phyloP scores from a whole-genome alignment of 2,888 invertebrate genomes.

The Pandemis cinnamomeana region DNA sequence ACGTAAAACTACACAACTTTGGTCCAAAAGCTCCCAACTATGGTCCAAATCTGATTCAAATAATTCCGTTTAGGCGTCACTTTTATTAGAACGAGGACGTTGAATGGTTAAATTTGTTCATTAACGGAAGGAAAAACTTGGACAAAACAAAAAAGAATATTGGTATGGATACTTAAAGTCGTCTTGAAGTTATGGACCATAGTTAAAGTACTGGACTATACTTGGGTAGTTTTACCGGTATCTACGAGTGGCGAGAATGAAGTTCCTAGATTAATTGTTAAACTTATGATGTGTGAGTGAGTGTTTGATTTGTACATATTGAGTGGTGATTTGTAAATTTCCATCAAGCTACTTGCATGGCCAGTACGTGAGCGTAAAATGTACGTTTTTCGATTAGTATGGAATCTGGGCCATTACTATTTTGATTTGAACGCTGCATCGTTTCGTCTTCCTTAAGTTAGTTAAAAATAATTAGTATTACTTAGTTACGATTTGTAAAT shows the following conservation, averaged over 20 bases:
- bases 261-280: slow-evolving; percentile 31
- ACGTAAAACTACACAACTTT: no score
- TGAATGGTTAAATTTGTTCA: no score
- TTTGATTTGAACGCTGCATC: slow-evolving; percentile 20
- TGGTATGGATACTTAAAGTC: no score
- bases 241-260: slow-evolving; percentile 56
- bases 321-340: slow-evolving; percentile 32
- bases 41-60: no score
- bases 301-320: slow-evolving; percentile 23
- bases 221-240: no score
- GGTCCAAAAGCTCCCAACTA: no score
- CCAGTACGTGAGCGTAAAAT: slow-evolving; percentile 50
- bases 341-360: slow-evolving; percentile 54
- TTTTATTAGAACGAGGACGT: no score
- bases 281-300: background rate
- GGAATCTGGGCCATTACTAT: slow-evolving; percentile 13
- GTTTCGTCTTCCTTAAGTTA: slow-evolving; percentile 47
- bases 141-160: no score
- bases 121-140: no score
- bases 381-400: slow-evolving; percentile 10
- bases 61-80: no score
- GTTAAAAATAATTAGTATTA: slow-evolving; percentile 40
- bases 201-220: no score
- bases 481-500: slow-evolving; percentile 60
- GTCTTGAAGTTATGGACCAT: no score